Evolutionary conservation across 2,113 vertebrate species (phyloP).

Genomic region (Pao palembangensis): DNA sequence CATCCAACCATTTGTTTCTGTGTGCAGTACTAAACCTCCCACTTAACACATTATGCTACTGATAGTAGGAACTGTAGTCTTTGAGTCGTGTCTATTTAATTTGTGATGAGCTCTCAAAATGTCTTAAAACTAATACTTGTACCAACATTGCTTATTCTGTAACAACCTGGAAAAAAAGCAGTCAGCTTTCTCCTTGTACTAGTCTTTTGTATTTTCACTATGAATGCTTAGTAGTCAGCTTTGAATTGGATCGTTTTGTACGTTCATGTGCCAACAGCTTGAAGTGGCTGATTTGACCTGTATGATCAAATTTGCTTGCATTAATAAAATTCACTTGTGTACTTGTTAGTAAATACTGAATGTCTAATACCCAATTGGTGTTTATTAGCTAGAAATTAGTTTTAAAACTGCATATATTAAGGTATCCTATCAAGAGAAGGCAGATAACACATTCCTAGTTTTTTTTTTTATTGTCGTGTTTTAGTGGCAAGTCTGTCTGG

Average conservation of each 20-base stretch:
- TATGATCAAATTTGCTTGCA: constrained; percentile 98
- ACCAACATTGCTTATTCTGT: constrained; percentile 78
- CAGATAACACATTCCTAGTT: not conserved
- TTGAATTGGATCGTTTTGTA: constrained; percentile 97
- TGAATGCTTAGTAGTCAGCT: constrained; percentile 97
- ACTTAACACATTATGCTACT: constrained; percentile 84
- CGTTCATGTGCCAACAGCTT: constrained; percentile 99
- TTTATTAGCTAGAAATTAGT: not conserved
- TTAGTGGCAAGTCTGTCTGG: not conserved
- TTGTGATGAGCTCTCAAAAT: constrained; percentile 91
- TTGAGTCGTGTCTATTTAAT: constrained; percentile 92
- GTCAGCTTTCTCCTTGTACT: constrained; percentile 86
- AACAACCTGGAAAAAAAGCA: constrained; percentile 69
- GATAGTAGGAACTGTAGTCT: constrained; percentile 90
- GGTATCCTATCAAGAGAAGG: not conserved
- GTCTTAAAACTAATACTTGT: constrained; percentile 85
- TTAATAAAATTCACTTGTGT: constrained; percentile 98
- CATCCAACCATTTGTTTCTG: constrained; percentile 81
- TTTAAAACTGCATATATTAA: not conserved
- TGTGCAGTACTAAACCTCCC: constrained; percentile 89
- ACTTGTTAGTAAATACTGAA: constrained; percentile 80
- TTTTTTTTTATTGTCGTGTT: not conserved
- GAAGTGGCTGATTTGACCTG: constrained; percentile 99
- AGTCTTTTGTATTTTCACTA: constrained; percentile 99
- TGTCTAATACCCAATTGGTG: constrained; percentile 29